Percentiles rank a stretch among this genome's conserved stretches.
Evolutionary conservation across 2,888 invertebrate species (phyloP).

Genomic region (Spilosoma lubricipeda): DNA sequence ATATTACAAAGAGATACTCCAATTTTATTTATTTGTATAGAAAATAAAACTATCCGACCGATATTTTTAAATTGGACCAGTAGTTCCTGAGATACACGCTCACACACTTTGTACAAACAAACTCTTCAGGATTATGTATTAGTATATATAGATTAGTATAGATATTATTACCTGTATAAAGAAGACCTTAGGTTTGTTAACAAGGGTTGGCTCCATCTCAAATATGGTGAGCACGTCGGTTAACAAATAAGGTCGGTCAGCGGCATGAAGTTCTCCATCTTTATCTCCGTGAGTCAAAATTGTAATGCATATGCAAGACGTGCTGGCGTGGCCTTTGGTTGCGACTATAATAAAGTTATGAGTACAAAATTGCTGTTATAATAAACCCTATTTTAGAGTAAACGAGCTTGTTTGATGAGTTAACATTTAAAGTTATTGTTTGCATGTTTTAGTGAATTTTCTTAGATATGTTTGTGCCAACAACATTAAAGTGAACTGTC

Average conservation of each 20-base stretch:
- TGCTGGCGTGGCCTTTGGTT: slow-evolving; percentile 59
- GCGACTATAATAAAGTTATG: slow-evolving; percentile 56
- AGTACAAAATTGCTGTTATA: not conserved
- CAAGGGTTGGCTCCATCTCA: slow-evolving; percentile 56
- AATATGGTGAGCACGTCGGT: slow-evolving; percentile 58
- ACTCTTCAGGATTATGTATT: no score
- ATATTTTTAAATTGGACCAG: no score
- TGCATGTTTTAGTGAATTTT: not conserved
- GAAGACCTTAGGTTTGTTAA: slow-evolving; percentile 70
- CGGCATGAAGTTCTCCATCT: slow-evolving; percentile 60
- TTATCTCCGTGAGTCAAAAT: slow-evolving; percentile 71
- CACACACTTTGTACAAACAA: no score
- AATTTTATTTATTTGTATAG: no score
- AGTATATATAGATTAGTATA: no score
- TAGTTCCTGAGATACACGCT: no score
- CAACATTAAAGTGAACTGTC: no score
- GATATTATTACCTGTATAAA: slow-evolving; percentile 62
- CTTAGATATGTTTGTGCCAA: not conserved
- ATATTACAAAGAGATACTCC: no score
- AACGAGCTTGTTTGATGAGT: not conserved
- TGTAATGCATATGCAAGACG: slow-evolving; percentile 68
- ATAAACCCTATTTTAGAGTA: no score
- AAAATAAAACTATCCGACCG: no score
- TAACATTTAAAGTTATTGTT: not conserved
- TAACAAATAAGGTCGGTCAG: slow-evolving; percentile 64